Base-by-base conservation (phyloP, 2,888 invertebrate species). In the Drosophila merina region DNA sequence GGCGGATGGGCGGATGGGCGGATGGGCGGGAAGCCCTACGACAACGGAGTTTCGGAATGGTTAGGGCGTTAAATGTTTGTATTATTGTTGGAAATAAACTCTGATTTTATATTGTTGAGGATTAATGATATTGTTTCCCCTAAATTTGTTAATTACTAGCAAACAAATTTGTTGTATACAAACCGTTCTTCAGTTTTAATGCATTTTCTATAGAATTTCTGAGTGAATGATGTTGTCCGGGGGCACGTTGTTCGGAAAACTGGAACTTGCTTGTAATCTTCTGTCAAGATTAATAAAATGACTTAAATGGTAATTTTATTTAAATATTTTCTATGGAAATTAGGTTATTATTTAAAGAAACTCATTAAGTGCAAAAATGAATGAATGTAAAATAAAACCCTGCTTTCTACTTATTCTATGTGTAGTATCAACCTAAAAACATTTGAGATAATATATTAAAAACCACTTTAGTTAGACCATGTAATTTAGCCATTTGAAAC, bases 81-180 rank as follows among this genome's bases (percentile, higher is more conserved):
- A 76, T 86, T 79, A 79, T 79, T 86, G 84, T 84, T 84, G 81
- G 77, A 83, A 86, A 85, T 85, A 86, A 86, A 86, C 82, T 85
- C 82, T 70, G 86, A 86, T 76, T 85, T 86, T 83, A 87, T 89
- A 85, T 85, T 88, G 79, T 79, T 80, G 75, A 76, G 77, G 79
- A 83, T 84, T 84, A 86, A 86, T 81, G 80, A 85, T 87, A 83
- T 79, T 81, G 83, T 88, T 70, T 88, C 89, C 79, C 75, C 77
- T 81, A 89, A 89, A 85, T 89, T 88, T 85, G 79, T 89, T 88
- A 88, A 89, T 89, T 89, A 88, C 86, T 73, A 81, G 78, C 80
- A 84, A 79, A 87, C 83, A 82, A 85, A 85, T 85, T 87, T 88
- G 82, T 89, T 36, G 74, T 89, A 84, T 84, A 89, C 85, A 89